Evolutionary conservation across 2,113 vertebrate genomes (phyloP).

Genomic region (Lipotes vexillifer): DNA sequence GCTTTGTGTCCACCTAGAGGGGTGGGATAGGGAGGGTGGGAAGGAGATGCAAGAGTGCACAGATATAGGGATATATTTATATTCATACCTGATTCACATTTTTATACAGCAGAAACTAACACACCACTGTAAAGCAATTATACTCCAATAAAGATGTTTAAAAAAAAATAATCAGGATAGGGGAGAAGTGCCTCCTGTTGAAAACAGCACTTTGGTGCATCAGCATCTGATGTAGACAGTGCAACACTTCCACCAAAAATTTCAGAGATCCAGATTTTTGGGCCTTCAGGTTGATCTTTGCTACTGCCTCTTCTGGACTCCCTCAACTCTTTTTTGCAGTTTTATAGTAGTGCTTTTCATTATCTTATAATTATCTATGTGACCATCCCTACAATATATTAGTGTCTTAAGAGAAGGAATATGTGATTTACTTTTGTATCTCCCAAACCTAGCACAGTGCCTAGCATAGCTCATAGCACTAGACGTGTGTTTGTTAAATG

Average conservation of each 20-base stretch:
- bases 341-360: not conserved
- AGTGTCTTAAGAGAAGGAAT: not conserved
- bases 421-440: not conserved
- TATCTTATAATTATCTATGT: not conserved
- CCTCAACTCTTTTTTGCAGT: not conserved
- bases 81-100: too few relatives aligned
- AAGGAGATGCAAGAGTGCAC: too few relatives aligned
- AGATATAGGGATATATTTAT: too few relatives aligned
- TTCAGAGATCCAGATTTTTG: not conserved
- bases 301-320: not conserved
- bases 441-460: not conserved
- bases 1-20: too few relatives aligned
- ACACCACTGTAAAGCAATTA: too few relatives aligned
- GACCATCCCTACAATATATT: not conserved
- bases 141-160: too few relatives aligned
- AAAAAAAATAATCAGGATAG: too few relatives aligned
- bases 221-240: not conserved
- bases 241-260: not conserved
- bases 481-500: not conserved
- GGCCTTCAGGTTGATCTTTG: not conserved
- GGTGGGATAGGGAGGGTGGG: too few relatives aligned
- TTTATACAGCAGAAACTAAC: too few relatives aligned
- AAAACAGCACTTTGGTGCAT: not conserved
- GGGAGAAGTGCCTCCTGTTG: too few relatives aligned
- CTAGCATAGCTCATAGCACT: not conserved